Evolutionary conservation across 1,140 invertebrate species (phyloP), one percentile per base, ranked within the genome.

Genomic region (Zaprionus taronus): DNA sequence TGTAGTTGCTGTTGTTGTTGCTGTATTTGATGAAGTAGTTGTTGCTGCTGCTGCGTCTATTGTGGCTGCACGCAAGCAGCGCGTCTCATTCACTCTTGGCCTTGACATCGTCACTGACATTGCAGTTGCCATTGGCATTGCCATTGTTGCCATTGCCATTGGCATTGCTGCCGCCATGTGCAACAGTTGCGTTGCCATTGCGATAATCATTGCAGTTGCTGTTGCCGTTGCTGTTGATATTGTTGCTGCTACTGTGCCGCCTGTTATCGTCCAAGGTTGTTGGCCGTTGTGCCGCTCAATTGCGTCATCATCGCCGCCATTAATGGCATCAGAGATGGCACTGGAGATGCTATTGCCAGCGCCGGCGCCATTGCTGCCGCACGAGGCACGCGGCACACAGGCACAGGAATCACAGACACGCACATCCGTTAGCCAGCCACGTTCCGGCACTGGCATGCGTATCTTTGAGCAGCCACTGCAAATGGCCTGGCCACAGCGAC

Each of bases 401-500:
- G 77, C 81, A 44, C 91, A 92, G 9, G 77, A 62, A 93, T 96
- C 94, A 92, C 96, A 96, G 64, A 96, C 95, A 57, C 96, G 94
- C 26, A 96, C 96, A 31, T 96, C 95, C 28, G 93, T 93, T 17
- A 95, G 93, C 96, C 96, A 96, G 38, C 96, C 96, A 26, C 95
- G 93, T 62, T 94, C 93, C n/a, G 95, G 95, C 15, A 97, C 96
- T 2, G 95, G 93, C 80, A 94, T 94, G 57, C 94, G 93, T 36
- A 94, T 93, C 20, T 93, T 94, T 2, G 95, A 96, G 91, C 96
- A 96, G 47, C 93, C 92, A 26, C 95, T 94, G 92, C 96, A 95
- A 53, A 97, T 95, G 44, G 95, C 95, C 79, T 95, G 93, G 15
- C 96, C 96, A 90, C 96, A 97, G 63, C 94, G 94, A 53, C 97